Percentiles rank a stretch among this genome's conserved stretches.
phyloP scores from a whole-genome alignment of 2,888 invertebrate species.

The Pachycephus smyrnensis region DNA sequence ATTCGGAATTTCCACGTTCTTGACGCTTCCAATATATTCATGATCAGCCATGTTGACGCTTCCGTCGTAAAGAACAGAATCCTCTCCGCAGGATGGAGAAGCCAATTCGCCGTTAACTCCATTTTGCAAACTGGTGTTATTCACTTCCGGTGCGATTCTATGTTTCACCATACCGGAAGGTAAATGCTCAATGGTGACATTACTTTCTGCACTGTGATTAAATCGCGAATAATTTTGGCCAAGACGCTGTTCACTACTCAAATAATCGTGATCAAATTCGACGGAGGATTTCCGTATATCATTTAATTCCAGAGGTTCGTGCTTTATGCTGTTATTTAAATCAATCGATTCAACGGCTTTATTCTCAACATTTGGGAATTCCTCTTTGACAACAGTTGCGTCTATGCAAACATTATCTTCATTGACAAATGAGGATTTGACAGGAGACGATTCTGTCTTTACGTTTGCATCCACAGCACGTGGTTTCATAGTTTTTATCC shows the following conservation, averaged over 20 bases:
- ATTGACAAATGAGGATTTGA: neutral
- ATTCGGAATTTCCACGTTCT: neutral
- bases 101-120: neutral
- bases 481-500: slow-evolving; percentile 62
- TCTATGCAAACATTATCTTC: slow-evolving; percentile 10
- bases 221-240: neutral
- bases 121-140: neutral
- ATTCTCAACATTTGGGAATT: neutral
- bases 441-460: neutral
- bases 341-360: slow-evolving; percentile 1
- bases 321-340: neutral
- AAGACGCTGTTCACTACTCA: slow-evolving; percentile 6
- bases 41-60: neutral
- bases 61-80: neutral
- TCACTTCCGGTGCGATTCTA: neutral
- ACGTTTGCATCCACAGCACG: neutral
- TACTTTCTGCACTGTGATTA: slow-evolving; percentile 14
- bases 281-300: neutral
- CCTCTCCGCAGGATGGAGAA: neutral
- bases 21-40: neutral
- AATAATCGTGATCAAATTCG: slow-evolving; percentile 20
- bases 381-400: slow-evolving; percentile 11
- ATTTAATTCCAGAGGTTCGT: neutral
- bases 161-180: neutral
- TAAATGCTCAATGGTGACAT: slow-evolving; percentile 21